Conservation (phyloP, 2,113 vertebrate species). For the Tamias sibiricus region DNA sequence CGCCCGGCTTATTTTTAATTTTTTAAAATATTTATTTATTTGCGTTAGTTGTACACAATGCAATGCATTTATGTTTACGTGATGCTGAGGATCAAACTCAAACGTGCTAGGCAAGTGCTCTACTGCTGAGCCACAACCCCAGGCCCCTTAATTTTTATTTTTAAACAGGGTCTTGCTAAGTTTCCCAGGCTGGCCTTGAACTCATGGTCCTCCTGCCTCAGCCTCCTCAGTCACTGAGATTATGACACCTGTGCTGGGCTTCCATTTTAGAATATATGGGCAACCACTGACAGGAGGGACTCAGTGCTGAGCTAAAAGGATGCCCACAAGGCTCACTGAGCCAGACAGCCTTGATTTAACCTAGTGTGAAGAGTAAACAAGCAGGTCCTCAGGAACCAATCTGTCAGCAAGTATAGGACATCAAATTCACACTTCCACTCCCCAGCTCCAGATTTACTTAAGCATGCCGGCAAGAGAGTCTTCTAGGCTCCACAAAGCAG, state of each 20-base stretch:
- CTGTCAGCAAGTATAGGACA: not conserved
- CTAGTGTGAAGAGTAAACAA: not conserved
- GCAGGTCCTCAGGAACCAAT: not conserved
- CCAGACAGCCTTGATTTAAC: not conserved
- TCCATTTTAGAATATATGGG: not conserved
- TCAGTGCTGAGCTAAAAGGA: not conserved
- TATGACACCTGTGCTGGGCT: not conserved
- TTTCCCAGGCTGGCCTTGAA: not conserved
- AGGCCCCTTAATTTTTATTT: not conserved
- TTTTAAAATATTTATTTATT: too few species aligned
- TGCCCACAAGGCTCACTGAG: not conserved
- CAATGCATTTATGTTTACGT: too few species aligned
- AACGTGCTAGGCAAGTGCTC: too few species aligned
- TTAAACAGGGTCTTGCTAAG: not conserved
- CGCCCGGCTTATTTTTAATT: too few species aligned
- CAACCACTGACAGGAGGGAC: not conserved
- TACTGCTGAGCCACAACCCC: too few species aligned
- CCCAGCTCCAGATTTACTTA: not conserved
- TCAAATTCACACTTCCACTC: not conserved
- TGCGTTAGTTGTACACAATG: too few species aligned
- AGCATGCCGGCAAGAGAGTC: not conserved
- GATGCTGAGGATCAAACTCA: too few species aligned
- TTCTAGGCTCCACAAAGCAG: not conserved
- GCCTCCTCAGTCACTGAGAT: not conserved
- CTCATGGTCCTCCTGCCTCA: not conserved